Percentiles rank a stretch among this genome's conserved stretches.
Evolutionary conservation across 2,888 invertebrate genomes (phyloP).

Genomic region (Caenorhabditis auriculariae): DNA sequence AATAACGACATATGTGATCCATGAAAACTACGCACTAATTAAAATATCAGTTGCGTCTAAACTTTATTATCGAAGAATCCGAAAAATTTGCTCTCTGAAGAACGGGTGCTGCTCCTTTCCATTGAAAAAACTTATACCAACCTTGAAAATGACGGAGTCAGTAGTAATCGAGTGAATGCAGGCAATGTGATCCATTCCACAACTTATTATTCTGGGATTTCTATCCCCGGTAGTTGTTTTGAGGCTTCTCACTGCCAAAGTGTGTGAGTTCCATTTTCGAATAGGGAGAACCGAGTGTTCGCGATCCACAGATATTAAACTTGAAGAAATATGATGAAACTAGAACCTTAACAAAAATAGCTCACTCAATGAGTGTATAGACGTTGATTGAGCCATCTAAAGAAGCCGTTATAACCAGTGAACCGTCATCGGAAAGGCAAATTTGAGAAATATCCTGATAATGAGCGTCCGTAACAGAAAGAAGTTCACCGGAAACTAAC

Average conservation of each 20-base stretch:
- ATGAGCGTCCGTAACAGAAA: slow-evolving; percentile 46
- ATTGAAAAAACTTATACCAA: too few species aligned
- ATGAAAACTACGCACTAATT: too few species aligned
- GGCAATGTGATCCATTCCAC: slow-evolving; percentile 46
- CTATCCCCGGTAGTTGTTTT: slow-evolving; percentile 32
- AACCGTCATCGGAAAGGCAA: slow-evolving; percentile 41
- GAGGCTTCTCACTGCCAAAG: slow-evolving; percentile 41
- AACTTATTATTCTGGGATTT: slow-evolving; percentile 43
- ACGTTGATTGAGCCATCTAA: slow-evolving; percentile 49
- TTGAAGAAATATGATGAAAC: slow-evolving; percentile 2
- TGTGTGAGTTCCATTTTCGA: slow-evolving; percentile 45
- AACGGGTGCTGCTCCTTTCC: too few species aligned
- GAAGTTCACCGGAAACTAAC: slow-evolving; percentile 45
- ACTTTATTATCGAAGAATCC: too few species aligned
- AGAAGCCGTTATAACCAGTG: slow-evolving; percentile 40
- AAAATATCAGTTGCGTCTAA: too few species aligned
- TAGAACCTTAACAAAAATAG: neutral
- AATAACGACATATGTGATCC: too few species aligned
- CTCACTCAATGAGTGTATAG: slow-evolving; percentile 46
- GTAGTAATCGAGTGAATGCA: slow-evolving; percentile 41
- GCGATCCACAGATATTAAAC: slow-evolving; percentile 30
- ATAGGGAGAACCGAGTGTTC: slow-evolving; percentile 32
- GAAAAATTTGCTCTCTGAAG: too few species aligned
- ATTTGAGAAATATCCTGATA: slow-evolving; percentile 46
- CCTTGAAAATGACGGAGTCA: slow-evolving; percentile 37